A percentile compares a stretch with the other conserved stretches of the same genome.
Conservation (phyloP, 2,113 vertebrate species). For the Mohoua ochrocephala region DNA sequence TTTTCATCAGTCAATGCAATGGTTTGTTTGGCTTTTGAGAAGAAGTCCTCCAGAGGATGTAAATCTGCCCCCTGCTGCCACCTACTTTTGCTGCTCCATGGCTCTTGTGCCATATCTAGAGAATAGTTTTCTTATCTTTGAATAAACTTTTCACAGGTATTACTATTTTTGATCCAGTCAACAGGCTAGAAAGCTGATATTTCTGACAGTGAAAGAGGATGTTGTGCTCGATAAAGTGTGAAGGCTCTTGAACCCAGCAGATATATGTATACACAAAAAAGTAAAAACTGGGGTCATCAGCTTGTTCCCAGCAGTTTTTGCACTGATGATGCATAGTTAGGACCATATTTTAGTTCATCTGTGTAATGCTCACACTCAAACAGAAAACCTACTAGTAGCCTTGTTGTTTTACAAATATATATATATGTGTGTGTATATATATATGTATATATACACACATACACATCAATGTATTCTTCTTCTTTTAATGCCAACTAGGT, state of each 20-base stretch:
- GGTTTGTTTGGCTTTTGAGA: neutral
- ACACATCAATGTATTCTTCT: rapidly evolving
- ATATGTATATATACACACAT: rapidly evolving
- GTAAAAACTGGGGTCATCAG: neutral
- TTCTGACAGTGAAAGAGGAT: neutral
- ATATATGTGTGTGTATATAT: rapidly evolving
- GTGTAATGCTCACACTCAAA: neutral
- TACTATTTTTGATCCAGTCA: neutral
- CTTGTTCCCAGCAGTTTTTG: neutral
- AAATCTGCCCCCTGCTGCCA: neutral
- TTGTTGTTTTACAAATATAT: neutral
- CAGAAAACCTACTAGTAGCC: neutral
- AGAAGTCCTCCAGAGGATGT: neutral
- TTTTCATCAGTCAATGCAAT: neutral
- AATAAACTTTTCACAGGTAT: neutral
- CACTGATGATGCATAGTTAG: neutral
- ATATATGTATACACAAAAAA: neutral
- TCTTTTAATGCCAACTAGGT: neutral
- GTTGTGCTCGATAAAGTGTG: neutral
- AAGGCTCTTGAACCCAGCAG: neutral
- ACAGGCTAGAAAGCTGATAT: neutral
- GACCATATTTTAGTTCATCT: neutral
- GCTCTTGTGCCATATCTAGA: neutral
- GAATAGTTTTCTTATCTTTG: neutral
- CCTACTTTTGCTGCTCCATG: neutral